Conservation (phyloP, 2,113 vertebrate genomes). For the Malurus alboscapulatus region DNA sequence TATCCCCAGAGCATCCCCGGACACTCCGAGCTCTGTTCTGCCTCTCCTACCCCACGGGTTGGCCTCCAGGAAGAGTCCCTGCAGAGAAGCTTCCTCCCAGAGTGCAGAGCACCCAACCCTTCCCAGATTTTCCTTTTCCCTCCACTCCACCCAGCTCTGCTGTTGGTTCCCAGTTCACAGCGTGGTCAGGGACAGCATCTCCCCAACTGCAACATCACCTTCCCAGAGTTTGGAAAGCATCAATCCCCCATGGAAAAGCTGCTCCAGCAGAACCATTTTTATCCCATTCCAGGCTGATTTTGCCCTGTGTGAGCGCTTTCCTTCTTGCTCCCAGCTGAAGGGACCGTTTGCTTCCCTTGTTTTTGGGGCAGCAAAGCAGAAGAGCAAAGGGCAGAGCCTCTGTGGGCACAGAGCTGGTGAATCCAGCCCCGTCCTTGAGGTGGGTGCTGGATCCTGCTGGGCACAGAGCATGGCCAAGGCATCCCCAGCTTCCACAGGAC, state of each 20-base stretch:
- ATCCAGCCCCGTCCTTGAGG: neutral
- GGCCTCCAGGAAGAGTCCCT: neutral
- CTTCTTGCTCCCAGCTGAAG: neutral
- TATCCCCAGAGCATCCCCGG: neutral
- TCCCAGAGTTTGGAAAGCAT: neutral
- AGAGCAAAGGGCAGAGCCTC: neutral
- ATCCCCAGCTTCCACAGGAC: neutral
- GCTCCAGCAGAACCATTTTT: neutral
- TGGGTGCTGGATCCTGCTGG: neutral
- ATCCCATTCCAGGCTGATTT: too few species aligned
- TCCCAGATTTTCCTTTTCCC: neutral
- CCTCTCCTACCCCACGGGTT: neutral
- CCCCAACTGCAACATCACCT: neutral
- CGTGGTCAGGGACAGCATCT: fast-evolving
- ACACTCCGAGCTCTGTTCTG: neutral
- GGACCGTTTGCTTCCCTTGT: neutral
- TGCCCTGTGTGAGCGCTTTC: neutral
- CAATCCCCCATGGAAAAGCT: neutral
- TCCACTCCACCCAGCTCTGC: neutral
- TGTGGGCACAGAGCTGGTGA: fast-evolving
- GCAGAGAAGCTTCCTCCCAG: neutral
- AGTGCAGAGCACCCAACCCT: neutral
- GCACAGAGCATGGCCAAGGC: neutral
- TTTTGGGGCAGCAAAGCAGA: neutral
- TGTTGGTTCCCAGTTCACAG: fast-evolving